Evolutionary conservation across 2,888 invertebrate species (phyloP), one percentile per base, ranked within the genome.

Genomic region (Hirtodrosophila histrioides): DNA sequence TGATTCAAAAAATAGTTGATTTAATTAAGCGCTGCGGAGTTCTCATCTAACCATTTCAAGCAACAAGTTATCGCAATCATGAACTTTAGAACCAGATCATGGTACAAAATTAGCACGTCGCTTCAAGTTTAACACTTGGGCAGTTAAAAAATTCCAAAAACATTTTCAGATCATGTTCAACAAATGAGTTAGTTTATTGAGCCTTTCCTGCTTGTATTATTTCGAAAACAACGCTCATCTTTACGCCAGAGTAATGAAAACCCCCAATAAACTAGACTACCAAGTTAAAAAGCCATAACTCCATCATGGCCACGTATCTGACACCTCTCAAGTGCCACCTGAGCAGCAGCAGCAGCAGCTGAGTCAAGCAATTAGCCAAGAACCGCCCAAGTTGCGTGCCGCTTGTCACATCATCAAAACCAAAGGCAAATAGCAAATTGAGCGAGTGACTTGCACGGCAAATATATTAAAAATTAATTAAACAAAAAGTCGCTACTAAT

Each of bases 401-500:
- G 76, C 86, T 69, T 82, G 86, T 86, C 86, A 86, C 86, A 80
- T 75, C 79, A 69, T 65, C 65, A 63, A 60, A 65, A 54, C 33
- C 9, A 36, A 31, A 9, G n/a, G 35, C 35, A 46, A 64, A 61
- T 17, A 51, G 33, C 36, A 31, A n/a, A 27, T 11, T 31, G 31
- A 33, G 54, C 63, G 43, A 68, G 54, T 67, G 74, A 55, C 60
- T 68, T 68, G 69, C 57, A 36, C 40, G 45, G 69, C 53, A 50
- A 74, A 71, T 81, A 71, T 86, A 82, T 86, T 84, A 78, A 84
- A 86, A 83, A 86, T 81, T 84, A 86, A 83, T 84, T 86, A 84
- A 86, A 84, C 75, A 84, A 81, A 75, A 86, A 77, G 72, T 80
- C 40, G 68, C 69, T 50, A 83, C 84, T 81, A 73, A 84, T 73